Conservation (phyloP, 2,797 vertebrate species). For the Hippocampus kuda region DNA sequence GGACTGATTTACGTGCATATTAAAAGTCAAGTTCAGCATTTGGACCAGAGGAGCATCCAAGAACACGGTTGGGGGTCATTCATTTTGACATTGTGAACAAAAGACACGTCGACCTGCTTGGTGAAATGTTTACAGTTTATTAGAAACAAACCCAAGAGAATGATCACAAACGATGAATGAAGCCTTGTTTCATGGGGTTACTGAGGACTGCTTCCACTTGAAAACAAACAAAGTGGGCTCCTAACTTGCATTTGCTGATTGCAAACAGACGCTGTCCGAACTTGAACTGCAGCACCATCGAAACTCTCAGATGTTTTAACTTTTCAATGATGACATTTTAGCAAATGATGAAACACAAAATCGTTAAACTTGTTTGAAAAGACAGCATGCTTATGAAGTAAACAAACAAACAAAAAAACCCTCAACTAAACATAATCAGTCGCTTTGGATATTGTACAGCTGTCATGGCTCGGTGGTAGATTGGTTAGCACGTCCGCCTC, state of each 20-base stretch:
- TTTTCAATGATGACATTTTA: background rate
- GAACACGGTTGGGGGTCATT: conserved; percentile 32
- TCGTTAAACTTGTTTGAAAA: background rate
- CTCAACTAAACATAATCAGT: background rate
- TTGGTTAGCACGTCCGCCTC: too few species aligned
- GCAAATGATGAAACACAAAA: background rate
- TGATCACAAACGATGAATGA: conserved; percentile 17
- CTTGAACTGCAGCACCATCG: conserved; percentile 11
- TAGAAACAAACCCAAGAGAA: conserved; percentile 24
- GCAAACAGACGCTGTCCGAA: conserved; percentile 39
- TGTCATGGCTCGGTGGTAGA: background rate
- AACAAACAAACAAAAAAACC: background rate
- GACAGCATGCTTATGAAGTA: background rate
- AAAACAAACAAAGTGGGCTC: conserved; percentile 7
- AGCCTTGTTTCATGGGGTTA: conserved; percentile 6
- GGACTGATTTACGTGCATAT: conserved; percentile 29
- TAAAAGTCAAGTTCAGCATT: conserved; percentile 44
- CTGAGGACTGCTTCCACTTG: conserved; percentile 22
- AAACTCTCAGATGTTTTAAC: conserved; percentile 8
- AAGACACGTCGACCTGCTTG: conserved; percentile 25
- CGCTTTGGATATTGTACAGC: conserved; percentile 6
- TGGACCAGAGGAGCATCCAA: conserved; percentile 26
- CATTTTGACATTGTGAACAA: conserved; percentile 43
- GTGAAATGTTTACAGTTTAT: conserved; percentile 21
- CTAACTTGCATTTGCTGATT: conserved; percentile 32